Base-by-base conservation (phyloP, 2,888 invertebrate species). In the Cephus sareptanus region DNA sequence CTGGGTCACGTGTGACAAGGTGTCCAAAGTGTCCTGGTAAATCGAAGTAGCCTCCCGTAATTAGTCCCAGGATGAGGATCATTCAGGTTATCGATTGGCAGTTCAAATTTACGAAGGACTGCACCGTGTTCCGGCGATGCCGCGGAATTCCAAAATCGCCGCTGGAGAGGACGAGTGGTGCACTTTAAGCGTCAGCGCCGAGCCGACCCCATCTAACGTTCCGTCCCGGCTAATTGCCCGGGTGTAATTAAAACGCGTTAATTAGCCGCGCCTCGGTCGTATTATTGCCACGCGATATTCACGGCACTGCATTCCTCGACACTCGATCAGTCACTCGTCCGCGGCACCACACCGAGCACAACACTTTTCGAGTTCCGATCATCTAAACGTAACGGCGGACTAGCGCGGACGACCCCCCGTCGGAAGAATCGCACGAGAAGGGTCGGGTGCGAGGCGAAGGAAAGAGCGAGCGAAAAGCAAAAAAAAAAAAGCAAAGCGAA, bases 211-310 rank as follows among this genome's bases (percentile, higher is more conserved):
- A 31, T 74, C 34, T 30, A 75, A 56, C 37, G 30, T 75, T 34
- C 31, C 56, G 71, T 56, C 75, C 31, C n/a, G 35, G 56, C 69
- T 77, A 77, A 77, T 77, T 77, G 75, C 75, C 75, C 34, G 75
- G 12, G 71, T 34, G 77, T 77, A 77, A 77, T 77, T 77, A 77
- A 77, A 77, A 75, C 77, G 74, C 77, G 75, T 77, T 77, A 77
- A 77, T 77, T 77, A 77, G 40, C 40, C 40, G 40, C 40, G 40
- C 23, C 40, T 56, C 40, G 40, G 6, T 56, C 9, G 23, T 23
- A 23, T 56, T 56, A 56, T 56, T 56, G 40, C 40, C 40, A 56
- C 40, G 40, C 40, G 40, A 56, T 56, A 23, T 56, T 56, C 40
- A 56, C 40, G 40, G 40, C 40, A 56, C 40, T 56, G 40, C 40